Base-by-base conservation (phyloP, 2,797 vertebrate species). In the Sebastes hubbsi region DNA sequence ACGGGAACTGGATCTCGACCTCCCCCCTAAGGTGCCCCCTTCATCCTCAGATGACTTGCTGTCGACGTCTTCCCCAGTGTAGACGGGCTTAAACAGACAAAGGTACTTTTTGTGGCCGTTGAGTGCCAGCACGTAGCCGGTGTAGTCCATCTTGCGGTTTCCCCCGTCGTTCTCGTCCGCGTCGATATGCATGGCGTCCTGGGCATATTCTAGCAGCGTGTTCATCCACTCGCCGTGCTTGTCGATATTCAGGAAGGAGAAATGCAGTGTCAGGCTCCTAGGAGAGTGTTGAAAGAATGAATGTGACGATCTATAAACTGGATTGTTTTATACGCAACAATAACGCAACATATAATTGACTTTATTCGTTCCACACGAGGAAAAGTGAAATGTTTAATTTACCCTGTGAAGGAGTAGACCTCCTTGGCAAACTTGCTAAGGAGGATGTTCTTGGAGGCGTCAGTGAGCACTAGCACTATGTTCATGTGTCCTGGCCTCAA, bases 81-180 rank as follows among this genome's bases (percentile, higher is more conserved):
- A 96, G 79, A 96, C 94, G 0, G 98, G 98, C 90, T 96, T 98
- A 81, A 99, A 99, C 58, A 99, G 97, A 86, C 98, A 99, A 77
- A 99, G 97, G 94, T 99, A 99, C 69, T 99, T 99, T 91, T 98
- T 99, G 94, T 99, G 96, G 58, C 98, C 98, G 0, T 99, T 99
- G 4, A 99, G 96, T 1, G 98, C 98, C 93, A 99, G 94, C 20
- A 99, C 98, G 0, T 97, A 98, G 56, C 98, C 98, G 0, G 97
- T 97, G 95, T 98, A 97, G 95, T 99, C 98, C 10, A 82, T 67
- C 72, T 90, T 95, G 0, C 93, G 96, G 77, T 93, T 92, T 1
- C 95, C 88, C 42, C 96, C 95, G 4, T 98, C 97, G 9, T 97
- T 97, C 64, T 97, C 97, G 0, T 98, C 97, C 2, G 96, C 94